These are phyloP conservation scores for Piliocolobus tephrosceles DNA, from an alignment of 2,113 vertebrate genomes.

Conservation along the genomic window DNA sequence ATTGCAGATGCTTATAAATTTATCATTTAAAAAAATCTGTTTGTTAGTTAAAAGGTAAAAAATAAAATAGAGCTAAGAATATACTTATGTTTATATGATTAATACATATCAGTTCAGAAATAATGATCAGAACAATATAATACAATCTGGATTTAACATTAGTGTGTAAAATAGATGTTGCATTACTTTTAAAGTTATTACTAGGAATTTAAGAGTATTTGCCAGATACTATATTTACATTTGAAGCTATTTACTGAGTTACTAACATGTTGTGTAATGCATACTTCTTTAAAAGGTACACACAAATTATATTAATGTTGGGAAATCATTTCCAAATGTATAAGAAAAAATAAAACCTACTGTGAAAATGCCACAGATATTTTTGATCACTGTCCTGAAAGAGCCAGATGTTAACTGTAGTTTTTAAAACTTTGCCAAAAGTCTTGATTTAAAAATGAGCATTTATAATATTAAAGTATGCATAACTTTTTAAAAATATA, in stretches of 20 bases:
- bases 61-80: neutral
- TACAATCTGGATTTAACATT: neutral
- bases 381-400: neutral
- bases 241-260: neutral
- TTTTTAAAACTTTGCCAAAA: neutral
- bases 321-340: neutral
- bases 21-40: neutral
- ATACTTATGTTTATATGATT: neutral
- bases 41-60: slow-evolving; percentile 9
- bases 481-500: neutral
- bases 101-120: neutral
- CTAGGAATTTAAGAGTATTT: neutral
- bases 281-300: neutral
- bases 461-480: neutral
- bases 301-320: neutral
- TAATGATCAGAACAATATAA: neutral
- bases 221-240: neutral
- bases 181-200: neutral
- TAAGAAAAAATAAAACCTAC: neutral
- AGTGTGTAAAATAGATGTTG: neutral
- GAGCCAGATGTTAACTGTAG: neutral
- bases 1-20: neutral
- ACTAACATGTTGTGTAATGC: neutral
- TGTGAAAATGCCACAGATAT: neutral
- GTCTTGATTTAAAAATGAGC: neutral